Base-by-base conservation (phyloP, 2,113 vertebrate species). In the Phalacrocorax carbo region DNA sequence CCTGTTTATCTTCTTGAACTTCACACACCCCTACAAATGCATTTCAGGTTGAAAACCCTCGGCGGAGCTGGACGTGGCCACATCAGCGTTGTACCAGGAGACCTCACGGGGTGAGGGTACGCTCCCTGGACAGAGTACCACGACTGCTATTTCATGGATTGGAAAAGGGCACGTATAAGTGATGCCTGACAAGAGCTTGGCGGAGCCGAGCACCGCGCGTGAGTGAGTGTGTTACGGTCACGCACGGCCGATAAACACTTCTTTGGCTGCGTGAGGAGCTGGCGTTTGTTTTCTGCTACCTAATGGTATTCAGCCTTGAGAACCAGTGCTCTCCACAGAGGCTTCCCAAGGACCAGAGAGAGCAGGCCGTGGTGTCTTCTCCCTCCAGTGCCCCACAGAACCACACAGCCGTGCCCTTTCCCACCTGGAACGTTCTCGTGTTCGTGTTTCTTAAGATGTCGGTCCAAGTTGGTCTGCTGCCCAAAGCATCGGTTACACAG, bases 401-500 rank as follows among this genome's bases (percentile, higher is more conserved):
- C 11, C 16, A 0, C 11, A 3, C 26, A 11, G 30, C 12, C 6
- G 0, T 3, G n/a, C 5, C 14, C 13, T 4, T 11, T 3, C 44
- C 65, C 62, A 99, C 99, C 99, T 98, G 99, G 99, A 76, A 99
- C 98, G 15, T 99, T 99, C 97, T 99, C 99, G 12, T 99, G 99
- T 82, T 99, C 99, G 8, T 99, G 99, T 88, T 99, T 99, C 97
- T 99, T 99, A 58, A 99, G 99, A 96, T 99, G 99, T 62, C 99
- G 97, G 98, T 99, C 99, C 68, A 99, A 98, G 97, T 99, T 99
- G 98, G 99, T 99, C 98, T 99, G 99, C 98, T 99, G 99, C 94
- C 99, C 99, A 1, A 99, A 99, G 98, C 99, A 99, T 68, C 99
- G 98, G 98, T 99, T 99, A 96, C 99, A 99, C 97, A 99, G 98